Base-by-base conservation (phyloP, 2,113 vertebrate genomes). In the Prinia subflava region DNA sequence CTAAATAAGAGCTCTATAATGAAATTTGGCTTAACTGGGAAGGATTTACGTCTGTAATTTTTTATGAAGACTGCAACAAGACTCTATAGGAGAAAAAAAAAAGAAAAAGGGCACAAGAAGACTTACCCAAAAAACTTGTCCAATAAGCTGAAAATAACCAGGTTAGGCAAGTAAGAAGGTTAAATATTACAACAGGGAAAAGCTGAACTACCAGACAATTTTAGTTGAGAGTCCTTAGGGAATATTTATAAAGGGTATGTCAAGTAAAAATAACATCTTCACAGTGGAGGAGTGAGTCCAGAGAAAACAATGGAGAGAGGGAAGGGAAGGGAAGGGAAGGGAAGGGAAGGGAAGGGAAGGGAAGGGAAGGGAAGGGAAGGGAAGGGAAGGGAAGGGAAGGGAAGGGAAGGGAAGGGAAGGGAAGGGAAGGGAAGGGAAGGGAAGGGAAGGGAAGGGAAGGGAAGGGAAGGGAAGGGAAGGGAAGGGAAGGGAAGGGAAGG, bases 151-250 rank as follows among this genome's bases (percentile, higher is more conserved):
- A 67, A 90, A 85, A 80, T 74, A 88, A 37, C 27, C 67, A 77
- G 83, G 11, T 65, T 52, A 70, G 28, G 35, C 14, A 87, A 82
- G 62, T 39, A 82, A 91, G 60, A 78, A 93, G 47, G 87, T 90
- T 95, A 94, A 86, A 86, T 86, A 90, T 62, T 71, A 53, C 59
- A 89, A 44, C 33, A 88, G 59, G 46, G 93, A 88, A 65, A 83
- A 85, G 46, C 62, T 90, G 63, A 94, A 42, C 46, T 81, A 83
- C 37, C 30, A 88, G 75, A 42, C 53, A 74, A 15, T 90, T 90
- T 91, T 49, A 88, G 47, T 30, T 77, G 70, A 17, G 37, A 52
- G 24, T 70, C 76, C 35, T 88, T 39, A 42, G 13, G 47, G 68
- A 55, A 69, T 83, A 42, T 62, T 83, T 86, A 42, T 81, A 90